Percentiles rank a stretch among this genome's conserved stretches.
Conservation (phyloP, 1,140 invertebrate genomes). For the Drosophila melanica region DNA sequence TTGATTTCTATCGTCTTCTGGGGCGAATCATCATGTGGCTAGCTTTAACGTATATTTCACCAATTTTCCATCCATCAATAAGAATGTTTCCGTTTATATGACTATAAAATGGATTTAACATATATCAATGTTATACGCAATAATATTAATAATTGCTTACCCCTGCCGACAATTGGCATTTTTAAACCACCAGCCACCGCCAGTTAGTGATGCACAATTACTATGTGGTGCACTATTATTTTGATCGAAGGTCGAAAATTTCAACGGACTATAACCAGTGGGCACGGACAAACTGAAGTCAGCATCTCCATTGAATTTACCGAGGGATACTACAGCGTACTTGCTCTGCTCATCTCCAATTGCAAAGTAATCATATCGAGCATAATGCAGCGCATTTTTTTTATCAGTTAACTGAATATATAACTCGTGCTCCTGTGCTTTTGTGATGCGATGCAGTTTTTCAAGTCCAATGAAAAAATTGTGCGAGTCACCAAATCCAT, state of each 20-base stretch:
- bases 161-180: rapidly evolving
- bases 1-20: not conserved
- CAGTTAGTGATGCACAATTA: not conserved
- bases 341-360: not conserved
- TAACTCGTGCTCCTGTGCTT: not conserved
- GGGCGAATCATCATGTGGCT: conserved; percentile 14
- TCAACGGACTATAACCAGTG: no score
- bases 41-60: not conserved
- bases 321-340: conserved; percentile 1
- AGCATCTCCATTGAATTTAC: not conserved
- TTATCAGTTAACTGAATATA: not conserved
- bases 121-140: not conserved
- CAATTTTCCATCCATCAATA: no score
- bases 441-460: conserved; percentile 7
- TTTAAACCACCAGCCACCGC: conserved; percentile 14
- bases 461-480: conserved; percentile 24
- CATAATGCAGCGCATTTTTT: rapidly evolving
- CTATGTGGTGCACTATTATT: not conserved
- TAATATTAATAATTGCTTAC: not conserved
- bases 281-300: not conserved
- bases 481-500: conserved; percentile 1
- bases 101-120: not conserved
- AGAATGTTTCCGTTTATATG: conserved; percentile 11
- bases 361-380: not conserved
- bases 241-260: conserved; percentile 10